These are phyloP conservation scores for Gymnoscelis rufifasciata DNA, from an alignment of 2,888 invertebrate genomes.

Conservation along the genomic window DNA sequence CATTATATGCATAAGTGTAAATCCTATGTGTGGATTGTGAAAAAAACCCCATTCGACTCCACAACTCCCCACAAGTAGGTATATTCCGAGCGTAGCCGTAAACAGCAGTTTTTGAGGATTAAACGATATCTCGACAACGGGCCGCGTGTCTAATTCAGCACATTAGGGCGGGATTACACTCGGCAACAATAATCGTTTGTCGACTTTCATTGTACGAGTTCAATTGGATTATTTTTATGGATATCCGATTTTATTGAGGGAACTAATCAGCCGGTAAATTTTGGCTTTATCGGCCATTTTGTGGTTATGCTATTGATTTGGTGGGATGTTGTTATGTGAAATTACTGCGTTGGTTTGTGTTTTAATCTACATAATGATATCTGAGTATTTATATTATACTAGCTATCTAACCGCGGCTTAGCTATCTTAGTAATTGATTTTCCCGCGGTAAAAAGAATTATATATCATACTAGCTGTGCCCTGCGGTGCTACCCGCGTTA, in stretches of 20 bases:
- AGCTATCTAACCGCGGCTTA: no score
- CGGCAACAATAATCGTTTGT: conserved; percentile 24
- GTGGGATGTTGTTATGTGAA: neutral
- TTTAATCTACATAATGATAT: neutral
- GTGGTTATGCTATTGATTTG: conserved; percentile 1
- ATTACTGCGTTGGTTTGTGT: neutral
- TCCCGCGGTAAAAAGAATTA: no score
- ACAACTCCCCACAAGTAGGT: no score
- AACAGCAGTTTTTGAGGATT: conserved; percentile 6
- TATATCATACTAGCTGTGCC: no score
- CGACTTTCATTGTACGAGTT: conserved; percentile 26
- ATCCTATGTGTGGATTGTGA: no score
- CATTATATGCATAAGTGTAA: no score
- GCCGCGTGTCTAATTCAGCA: neutral
- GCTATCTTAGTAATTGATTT: no score
- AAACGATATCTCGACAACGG: conserved; percentile 9
- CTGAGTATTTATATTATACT: no score
- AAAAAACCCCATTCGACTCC: no score
- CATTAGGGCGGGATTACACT: conserved; percentile 16
- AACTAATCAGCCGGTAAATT: conserved; percentile 14
- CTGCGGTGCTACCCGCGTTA: no score
- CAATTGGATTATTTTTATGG: conserved; percentile 31
- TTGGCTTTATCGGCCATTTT: conserved; percentile 2
- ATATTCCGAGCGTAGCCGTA: no score
- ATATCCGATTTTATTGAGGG: conserved; percentile 16